phyloP scores from a whole-genome alignment of 92 coral and sea anemone species.

The Palythoa grandis region DNA sequence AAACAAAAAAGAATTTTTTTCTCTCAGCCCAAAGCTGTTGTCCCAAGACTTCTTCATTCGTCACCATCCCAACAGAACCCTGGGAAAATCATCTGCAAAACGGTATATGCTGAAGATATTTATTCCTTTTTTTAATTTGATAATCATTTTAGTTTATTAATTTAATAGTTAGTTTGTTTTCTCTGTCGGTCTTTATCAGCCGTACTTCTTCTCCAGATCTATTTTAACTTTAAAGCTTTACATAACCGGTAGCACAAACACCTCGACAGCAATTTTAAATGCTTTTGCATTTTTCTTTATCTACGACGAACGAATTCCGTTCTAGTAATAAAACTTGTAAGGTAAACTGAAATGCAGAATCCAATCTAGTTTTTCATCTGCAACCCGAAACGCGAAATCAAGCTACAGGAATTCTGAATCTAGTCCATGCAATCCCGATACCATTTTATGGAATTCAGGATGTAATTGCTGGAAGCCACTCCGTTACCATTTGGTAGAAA shows the following conservation, averaged over 20 bases:
- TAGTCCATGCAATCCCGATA: too few relatives aligned
- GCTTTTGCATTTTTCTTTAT: not conserved
- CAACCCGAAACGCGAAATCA: too few relatives aligned
- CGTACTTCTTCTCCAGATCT: not conserved
- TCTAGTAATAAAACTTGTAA: not conserved
- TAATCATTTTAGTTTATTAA: conserved; percentile 30
- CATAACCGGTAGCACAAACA: not conserved
- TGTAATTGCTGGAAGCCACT: too few relatives aligned
- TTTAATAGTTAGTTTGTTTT: conserved; percentile 21
- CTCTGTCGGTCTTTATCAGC: not conserved
- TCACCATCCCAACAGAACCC: too few relatives aligned
- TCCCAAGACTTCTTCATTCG: too few relatives aligned
- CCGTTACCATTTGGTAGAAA: too few relatives aligned
- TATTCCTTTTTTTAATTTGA: conserved; percentile 17
- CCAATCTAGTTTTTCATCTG: too few relatives aligned
- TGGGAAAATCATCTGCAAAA: not conserved
- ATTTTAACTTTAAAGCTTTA: not conserved
- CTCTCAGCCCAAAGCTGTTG: too few relatives aligned
- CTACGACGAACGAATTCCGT: conserved; percentile 6
- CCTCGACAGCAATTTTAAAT: conserved; percentile 8
- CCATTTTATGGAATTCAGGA: too few relatives aligned
- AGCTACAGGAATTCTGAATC: too few relatives aligned
- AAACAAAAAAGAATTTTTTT: too few relatives aligned
- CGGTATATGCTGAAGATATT: not conserved
- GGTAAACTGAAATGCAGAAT: not conserved